Base-by-base conservation (phyloP, 2,113 vertebrate genomes). In the Ellobius talpinus region DNA sequence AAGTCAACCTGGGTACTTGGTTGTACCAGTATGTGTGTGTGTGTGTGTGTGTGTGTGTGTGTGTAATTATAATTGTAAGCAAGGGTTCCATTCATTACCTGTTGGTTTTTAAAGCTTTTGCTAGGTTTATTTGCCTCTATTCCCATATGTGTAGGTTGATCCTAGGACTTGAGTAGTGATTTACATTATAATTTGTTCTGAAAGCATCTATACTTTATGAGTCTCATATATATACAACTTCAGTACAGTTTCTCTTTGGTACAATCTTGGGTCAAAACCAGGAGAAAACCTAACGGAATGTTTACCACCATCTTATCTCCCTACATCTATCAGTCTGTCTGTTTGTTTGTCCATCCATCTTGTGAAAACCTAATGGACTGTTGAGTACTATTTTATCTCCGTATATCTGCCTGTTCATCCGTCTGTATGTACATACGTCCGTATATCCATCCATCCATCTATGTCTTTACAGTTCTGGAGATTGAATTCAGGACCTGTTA, bases 41-140 rank as follows among this genome's bases (percentile, higher is more conserved):
- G n/a, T n/a, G n/a, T n/a, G n/a, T n/a, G n/a, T n/a, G n/a, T n/a
- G n/a, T n/a, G n/a, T n/a, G n/a, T n/a, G n/a, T n/a, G n/a, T n/a
- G n/a, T n/a, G n/a, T n/a, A n/a, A n/a, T 73, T 89, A 33, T 85
- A 74, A 93, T 78, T 86, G 14, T 11, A 77, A 58, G 16, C 42
- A 63, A 12, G 63, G 8, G 10, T 77, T 92, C 42, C 33, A n/a
- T 82, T 77, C 33, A n/a, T 82, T 77, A 61, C 23, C 58, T 85
- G 50, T 81, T 52, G 78, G 17, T 90, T 85, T 96, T 74, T 45
- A 92, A 17, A 77, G 79, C 7, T 68, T 89, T 66, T 90, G 73
- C 61, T 13, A 1, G 82, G 68, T 90, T 84, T 93, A 10, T 95
- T 89, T 94, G 39, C 33, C 47, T 55, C 31, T 88, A 7, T 90